Percentiles rank a stretch among this genome's conserved stretches.
These are phyloP conservation scores for Gymnocheta viridis DNA, from an alignment of 2,888 invertebrate genomes.

Conservation along the genomic window DNA sequence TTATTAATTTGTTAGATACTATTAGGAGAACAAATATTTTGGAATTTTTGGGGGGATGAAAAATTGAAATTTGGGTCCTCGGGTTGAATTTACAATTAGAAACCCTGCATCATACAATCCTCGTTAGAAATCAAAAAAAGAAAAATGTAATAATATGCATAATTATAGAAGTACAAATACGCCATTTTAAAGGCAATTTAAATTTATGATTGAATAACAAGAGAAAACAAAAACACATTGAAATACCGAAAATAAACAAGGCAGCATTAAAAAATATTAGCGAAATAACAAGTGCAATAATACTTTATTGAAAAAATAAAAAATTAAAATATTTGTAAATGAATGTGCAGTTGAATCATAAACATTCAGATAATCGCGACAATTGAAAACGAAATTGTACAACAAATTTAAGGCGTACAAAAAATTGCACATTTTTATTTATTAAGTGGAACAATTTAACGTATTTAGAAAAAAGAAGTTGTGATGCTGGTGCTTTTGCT, in stretches of 20 bases:
- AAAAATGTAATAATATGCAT: constrained; percentile 36
- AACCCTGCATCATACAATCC: no score
- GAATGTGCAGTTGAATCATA: background rate
- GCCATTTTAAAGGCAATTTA: constrained; percentile 41
- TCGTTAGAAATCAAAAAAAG: constrained; percentile 69
- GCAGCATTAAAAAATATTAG: background rate
- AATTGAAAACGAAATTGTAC: background rate
- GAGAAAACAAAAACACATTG: background rate
- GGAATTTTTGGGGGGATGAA: no score
- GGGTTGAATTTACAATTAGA: no score
- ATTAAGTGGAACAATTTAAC: background rate
- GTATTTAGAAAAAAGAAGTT: background rate
- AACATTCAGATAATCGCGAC: background rate
- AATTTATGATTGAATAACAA: constrained; percentile 45
- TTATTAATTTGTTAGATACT: no score
- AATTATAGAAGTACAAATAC: constrained; percentile 45
- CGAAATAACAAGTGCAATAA: constrained; percentile 46
- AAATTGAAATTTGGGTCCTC: no score
- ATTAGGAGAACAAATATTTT: no score
- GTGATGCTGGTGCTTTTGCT: constrained; percentile 28
- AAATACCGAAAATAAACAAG: background rate
- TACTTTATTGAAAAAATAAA: constrained; percentile 35
- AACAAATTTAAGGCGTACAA: background rate
- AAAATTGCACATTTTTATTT: background rate
- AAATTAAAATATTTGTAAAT: no score